A percentile compares a stretch with the other conserved stretches of the same genome.
Evolutionary conservation across 2,113 vertebrate species (phyloP).

Genomic region (Syrrhaptes paradoxus): DNA sequence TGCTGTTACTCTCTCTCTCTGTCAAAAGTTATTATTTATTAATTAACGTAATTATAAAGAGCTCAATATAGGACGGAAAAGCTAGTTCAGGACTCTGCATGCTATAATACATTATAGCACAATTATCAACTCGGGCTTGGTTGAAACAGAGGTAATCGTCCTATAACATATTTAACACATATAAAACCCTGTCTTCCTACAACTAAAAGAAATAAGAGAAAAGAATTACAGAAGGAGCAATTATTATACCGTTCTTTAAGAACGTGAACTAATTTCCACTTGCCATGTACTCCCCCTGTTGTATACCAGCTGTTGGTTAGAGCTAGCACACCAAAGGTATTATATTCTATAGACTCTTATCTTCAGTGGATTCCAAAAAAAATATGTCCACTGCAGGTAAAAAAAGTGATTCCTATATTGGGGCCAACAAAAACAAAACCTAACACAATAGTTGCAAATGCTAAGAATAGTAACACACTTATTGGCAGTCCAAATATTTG

Average conservation of each 20-base stretch:
- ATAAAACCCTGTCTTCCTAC: slow-evolving; percentile 41
- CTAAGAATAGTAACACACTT: not conserved
- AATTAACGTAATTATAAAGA: slow-evolving; percentile 61
- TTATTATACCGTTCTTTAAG: slow-evolving; percentile 24
- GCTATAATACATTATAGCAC: slow-evolving; percentile 42
- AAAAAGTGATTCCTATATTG: not conserved
- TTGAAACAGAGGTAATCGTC: slow-evolving; percentile 53
- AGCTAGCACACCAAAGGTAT: not conserved
- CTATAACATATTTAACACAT: slow-evolving; percentile 44
- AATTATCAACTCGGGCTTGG: slow-evolving; percentile 46
- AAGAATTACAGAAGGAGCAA: slow-evolving; percentile 32
- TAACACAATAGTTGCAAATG: not conserved
- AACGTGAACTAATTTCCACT: not conserved
- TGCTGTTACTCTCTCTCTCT: slow-evolving; percentile 32
- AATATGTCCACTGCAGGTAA: not conserved
- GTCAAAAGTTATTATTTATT: slow-evolving; percentile 65
- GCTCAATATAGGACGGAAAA: slow-evolving; percentile 44
- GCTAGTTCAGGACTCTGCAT: slow-evolving; percentile 13
- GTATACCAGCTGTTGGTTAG: not conserved
- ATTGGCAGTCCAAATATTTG: not conserved
- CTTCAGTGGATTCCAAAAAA: not conserved
- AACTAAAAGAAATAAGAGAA: slow-evolving; percentile 2
- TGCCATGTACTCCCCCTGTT: not conserved
- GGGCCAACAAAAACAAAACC: not conserved
- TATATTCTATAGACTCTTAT: not conserved